Evolutionary conservation across 1,140 invertebrate genomes (phyloP), one percentile per base, ranked within the genome.

Genomic region (Pemphigus obesinymphae): DNA sequence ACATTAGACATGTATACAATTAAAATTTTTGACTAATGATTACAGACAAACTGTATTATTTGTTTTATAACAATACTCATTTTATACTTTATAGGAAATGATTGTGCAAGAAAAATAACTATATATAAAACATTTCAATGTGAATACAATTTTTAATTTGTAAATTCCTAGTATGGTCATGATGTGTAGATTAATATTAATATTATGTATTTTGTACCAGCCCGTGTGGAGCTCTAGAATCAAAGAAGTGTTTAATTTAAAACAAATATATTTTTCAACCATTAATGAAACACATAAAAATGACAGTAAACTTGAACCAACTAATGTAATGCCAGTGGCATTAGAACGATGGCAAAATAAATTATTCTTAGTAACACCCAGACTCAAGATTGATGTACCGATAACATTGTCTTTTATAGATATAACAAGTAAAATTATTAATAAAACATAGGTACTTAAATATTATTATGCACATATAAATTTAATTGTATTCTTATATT

Each of bases 361-460:
- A 88, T 84, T 94, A 63, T 94, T 95, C 85, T 87, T 94, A 61
- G 93, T 93, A 3, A 89, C 93, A 7, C 93, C 93, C 15, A 88
- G 92, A 84, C 93, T 92, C 91, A 90, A 90, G 84, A 84, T 86
- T 40, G 93, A 93, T 43, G 92, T 94, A 11, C 91, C 92, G 0
- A 90, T 92, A 43, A 92, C 92, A 82, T 87, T 94, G 82, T 91
- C 91, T 85, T 93, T 93, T 85, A 90, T 94, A 82, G 88, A 90
- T 20, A 86, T 93, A 82, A 84, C 82, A 75, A 68, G 83, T 83
- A 82, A 82, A 84, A 86, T 61, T 20, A 7, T 45, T 29, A 70
- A 37, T 66, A 37, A 11, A 45, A 45, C 0, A 29, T 61, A 29
- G 17, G 45, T 70, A 43, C 5, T 2, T n/a, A 73, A 50, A 7